Conservation (phyloP, 2,113 vertebrate genomes). For the Aramus guarauna region DNA sequence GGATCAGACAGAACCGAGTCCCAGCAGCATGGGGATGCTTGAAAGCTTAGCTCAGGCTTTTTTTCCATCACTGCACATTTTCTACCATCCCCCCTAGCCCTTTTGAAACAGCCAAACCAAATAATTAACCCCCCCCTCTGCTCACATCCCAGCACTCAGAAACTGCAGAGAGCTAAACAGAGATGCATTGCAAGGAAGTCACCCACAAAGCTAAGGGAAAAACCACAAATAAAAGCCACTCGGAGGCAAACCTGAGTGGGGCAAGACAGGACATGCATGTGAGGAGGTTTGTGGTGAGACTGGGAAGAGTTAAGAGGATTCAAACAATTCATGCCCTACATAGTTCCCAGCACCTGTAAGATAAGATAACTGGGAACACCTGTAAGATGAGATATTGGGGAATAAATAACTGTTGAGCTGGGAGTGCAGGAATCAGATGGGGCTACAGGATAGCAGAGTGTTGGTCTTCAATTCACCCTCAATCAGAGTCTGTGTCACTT, state of each 20-base stretch:
- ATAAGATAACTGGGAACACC: no score
- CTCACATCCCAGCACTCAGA: not conserved
- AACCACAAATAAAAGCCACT: conserved; percentile 9
- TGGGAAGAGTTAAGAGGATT: no score
- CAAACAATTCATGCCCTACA: no score
- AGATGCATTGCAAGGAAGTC: not conserved
- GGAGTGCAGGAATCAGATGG: no score
- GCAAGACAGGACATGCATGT: not conserved
- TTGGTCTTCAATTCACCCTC: no score
- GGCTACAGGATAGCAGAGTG: no score
- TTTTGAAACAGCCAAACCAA: conserved; percentile 8
- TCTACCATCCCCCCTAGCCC: not conserved
- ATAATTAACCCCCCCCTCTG: fast-evolving
- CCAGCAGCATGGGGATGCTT: not conserved
- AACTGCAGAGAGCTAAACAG: not conserved
- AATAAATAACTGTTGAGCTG: no score
- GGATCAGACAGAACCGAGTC: not conserved
- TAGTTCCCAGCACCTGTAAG: no score
- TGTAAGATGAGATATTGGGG: no score
- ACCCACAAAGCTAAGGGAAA: not conserved
- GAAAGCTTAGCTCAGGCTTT: not conserved
- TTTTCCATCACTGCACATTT: not conserved
- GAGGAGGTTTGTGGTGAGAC: no score
- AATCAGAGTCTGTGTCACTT: no score
- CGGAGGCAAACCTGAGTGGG: not conserved